These are phyloP conservation scores for Carposina sasakii DNA, from an alignment of 1,140 invertebrate genomes.

Conservation along the genomic window DNA sequence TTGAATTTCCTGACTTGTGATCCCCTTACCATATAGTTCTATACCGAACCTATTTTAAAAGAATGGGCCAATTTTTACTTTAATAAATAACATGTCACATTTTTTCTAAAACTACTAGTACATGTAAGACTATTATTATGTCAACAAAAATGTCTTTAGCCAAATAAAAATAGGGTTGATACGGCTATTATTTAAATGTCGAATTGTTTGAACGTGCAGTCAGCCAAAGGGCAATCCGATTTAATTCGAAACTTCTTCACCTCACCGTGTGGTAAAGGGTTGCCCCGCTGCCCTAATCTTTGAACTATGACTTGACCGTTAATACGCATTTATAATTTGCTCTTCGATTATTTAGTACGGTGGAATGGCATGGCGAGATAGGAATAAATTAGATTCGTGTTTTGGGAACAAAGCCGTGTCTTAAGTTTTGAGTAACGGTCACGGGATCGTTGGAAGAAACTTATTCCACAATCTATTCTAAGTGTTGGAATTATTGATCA, in stretches of 20 bases:
- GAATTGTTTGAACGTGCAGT: conserved; percentile 53
- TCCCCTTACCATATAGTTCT: too few species aligned
- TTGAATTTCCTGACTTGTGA: too few species aligned
- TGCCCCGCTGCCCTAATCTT: conserved; percentile 69
- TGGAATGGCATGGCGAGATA: conserved; percentile 53
- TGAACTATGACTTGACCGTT: conserved; percentile 73
- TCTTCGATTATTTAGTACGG: conserved; percentile 66
- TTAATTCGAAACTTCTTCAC: conserved; percentile 66
- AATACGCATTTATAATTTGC: conserved; percentile 71
- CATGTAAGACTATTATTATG: too few species aligned
- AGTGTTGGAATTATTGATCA: too few species aligned
- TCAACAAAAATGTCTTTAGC: conserved; percentile 7
- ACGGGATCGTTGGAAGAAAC: conserved; percentile 47
- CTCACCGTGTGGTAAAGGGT: conserved; percentile 56
- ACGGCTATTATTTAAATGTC: conserved; percentile 51
- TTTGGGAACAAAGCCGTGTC: conserved; percentile 64
- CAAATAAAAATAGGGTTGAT: conserved; percentile 25
- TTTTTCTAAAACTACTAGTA: too few species aligned
- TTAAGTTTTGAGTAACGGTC: conserved; percentile 63
- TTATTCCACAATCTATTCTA: too few species aligned
- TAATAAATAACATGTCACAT: too few species aligned
- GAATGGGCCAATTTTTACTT: too few species aligned
- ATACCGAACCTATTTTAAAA: too few species aligned
- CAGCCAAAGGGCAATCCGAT: conserved; percentile 38
- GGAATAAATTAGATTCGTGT: conserved; percentile 71